Conservation (phyloP, 2,113 vertebrate genomes). For the Corythoichthys intestinalis region DNA sequence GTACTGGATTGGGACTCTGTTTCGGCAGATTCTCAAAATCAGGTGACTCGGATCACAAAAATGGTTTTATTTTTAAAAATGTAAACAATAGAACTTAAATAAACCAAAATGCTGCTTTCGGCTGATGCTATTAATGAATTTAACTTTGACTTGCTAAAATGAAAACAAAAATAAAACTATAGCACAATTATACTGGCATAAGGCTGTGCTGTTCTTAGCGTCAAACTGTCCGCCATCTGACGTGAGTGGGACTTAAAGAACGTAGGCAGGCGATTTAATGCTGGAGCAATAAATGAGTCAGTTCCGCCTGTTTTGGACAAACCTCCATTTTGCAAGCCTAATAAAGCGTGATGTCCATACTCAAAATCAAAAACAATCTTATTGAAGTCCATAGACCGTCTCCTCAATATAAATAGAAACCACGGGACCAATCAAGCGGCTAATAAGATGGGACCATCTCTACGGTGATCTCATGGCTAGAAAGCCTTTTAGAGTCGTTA, state of each 20-base stretch:
- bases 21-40: too few relatives aligned
- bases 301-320: not conserved
- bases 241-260: not conserved
- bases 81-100: too few relatives aligned
- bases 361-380: not conserved
- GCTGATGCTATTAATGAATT: too few relatives aligned
- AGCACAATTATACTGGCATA: too few relatives aligned
- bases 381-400: not conserved
- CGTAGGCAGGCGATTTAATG: not conserved
- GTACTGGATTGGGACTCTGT: too few relatives aligned
- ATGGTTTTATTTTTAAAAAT: too few relatives aligned
- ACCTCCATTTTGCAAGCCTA: not conserved
- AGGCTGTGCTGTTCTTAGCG: too few relatives aligned
- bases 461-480: not conserved
- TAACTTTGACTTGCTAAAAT: too few relatives aligned
- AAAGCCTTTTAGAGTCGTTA: not conserved
- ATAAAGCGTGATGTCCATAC: not conserved
- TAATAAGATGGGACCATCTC: not conserved
- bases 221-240: not conserved
- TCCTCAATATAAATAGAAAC: not conserved
- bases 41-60: too few relatives aligned
- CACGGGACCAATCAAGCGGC: not conserved
- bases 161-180: too few relatives aligned
- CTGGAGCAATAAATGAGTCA: not conserved
- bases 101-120: too few relatives aligned